Conservation (phyloP, 2,888 invertebrate species). For the Brenthis daphne region DNA sequence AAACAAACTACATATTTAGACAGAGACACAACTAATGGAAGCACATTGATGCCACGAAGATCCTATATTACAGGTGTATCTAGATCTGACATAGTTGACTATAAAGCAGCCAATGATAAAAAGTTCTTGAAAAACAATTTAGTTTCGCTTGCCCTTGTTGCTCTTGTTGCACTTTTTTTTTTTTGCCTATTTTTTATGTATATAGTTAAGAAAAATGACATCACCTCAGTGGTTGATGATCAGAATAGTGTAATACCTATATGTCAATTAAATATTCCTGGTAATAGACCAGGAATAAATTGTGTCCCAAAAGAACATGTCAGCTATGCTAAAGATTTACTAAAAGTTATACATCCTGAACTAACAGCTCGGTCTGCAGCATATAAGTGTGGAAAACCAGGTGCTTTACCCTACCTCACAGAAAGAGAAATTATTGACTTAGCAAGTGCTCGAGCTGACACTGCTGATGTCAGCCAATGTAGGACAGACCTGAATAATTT, state of each 20-base stretch:
- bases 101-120: conserved; percentile 70
- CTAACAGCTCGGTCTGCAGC: conserved; percentile 82
- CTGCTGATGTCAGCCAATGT: conserved; percentile 68
- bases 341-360: conserved; percentile 85
- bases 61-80: conserved; percentile 66
- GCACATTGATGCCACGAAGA: conserved; percentile 61
- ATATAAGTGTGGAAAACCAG: conserved; percentile 80
- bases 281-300: conserved; percentile 82
- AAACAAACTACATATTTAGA: conserved; percentile 59
- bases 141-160: conserved; percentile 84
- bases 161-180: conserved; percentile 84
- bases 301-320: conserved; percentile 85
- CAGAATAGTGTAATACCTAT: conserved; percentile 82
- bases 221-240: conserved; percentile 77
- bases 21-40: conserved; percentile 70
- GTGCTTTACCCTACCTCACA: conserved; percentile 81
- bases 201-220: conserved; percentile 84
- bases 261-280: conserved; percentile 78
- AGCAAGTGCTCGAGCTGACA: conserved; percentile 61
- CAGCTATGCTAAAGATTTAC: conserved; percentile 83
- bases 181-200: conserved; percentile 85
- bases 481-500: conserved; percentile 84
- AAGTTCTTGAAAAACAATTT: conserved; percentile 83
- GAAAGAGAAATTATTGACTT: conserved; percentile 84
- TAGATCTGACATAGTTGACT: conserved; percentile 66